Base-by-base conservation (phyloP, 2,113 vertebrate species). In the Xiphophorus couchianus region DNA sequence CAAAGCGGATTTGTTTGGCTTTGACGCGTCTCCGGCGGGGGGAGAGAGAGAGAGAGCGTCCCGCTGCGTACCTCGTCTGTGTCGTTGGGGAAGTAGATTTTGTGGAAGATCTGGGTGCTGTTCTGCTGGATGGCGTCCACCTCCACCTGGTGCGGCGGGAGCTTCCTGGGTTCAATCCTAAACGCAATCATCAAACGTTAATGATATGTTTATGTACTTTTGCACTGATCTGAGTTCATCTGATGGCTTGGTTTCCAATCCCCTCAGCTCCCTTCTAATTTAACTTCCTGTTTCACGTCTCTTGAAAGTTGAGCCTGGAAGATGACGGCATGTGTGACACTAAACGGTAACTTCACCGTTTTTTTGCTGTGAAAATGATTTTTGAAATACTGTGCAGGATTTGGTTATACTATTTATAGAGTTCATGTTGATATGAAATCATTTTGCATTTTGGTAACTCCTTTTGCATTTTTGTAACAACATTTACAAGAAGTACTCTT, bases 141-240 rank as follows among this genome's bases (percentile, higher is more conserved):
- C 85, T 99, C 98, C 75, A 96, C 94, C 42, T 94, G 93, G 82
- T 99, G 97, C 19, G 98, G 98, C 6, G 96, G 96, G 75, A 97
- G 95, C 87, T 97, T 99, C 84, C 98, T 95, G 85, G 95, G 93
- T 22, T 97, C 97, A 0, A 65, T 91, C 92, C 97, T 99, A 69
- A 72, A 88, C 25, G 64, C 84, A 22, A 28, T 48, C 42, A 73
- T 4, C 1, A 72, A 69, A 5, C 3, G 22, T 81, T 15, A 51
- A 69, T 31, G 0, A 3, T 67, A 19, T 61, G 48, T 66, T n/a
- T n/a, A 2, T 7, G 31, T 51, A 1, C 12, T 4, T 3, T 44
- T 42, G 13, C 33, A n/a, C 4, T 66, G 3, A 27, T 1, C 7
- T 48, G 44, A 48, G 44, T 7, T 27, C 0, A 44, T 4, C 19